These are phyloP conservation scores for Megathymus violae DNA, from an alignment of 1,140 invertebrate species.

Conservation along the genomic window DNA sequence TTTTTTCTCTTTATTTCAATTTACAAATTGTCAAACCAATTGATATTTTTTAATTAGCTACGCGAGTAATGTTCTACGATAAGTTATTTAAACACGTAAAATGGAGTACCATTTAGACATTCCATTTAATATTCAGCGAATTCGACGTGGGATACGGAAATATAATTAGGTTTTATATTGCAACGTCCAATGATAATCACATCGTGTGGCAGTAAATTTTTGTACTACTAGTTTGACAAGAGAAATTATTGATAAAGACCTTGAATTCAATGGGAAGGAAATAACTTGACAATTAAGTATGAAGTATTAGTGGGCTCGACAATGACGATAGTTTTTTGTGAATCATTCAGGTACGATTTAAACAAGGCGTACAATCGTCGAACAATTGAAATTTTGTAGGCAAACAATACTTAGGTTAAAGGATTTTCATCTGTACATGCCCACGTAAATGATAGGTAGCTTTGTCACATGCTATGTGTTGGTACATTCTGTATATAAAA, in stretches of 20 bases:
- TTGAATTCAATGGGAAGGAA: constrained; percentile 64
- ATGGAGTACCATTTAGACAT: no score
- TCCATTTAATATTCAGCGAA: no score
- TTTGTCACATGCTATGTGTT: no score
- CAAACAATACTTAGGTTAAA: not conserved
- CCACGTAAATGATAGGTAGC: not conserved
- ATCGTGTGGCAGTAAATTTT: constrained; percentile 44
- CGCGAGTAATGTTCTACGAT: no score
- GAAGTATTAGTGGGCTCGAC: constrained; percentile 54
- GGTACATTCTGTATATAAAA: no score
- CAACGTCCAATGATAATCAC: no score
- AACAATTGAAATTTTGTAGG: constrained; percentile 9
- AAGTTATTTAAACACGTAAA: no score
- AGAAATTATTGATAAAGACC: constrained; percentile 61
- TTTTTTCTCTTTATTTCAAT: no score
- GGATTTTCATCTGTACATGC: not conserved
- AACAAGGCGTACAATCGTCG: constrained; percentile 36
- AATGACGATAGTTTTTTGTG: constrained; percentile 67
- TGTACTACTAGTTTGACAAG: constrained; percentile 55
- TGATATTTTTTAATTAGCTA: no score
- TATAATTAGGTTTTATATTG: no score
- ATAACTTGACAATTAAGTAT: constrained; percentile 68
- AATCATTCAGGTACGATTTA: constrained; percentile 47
- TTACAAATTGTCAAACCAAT: no score
- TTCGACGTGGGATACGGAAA: not conserved